phyloP scores from a whole-genome alignment of 2,888 invertebrate genomes.

The Philopedon plagiatum region DNA sequence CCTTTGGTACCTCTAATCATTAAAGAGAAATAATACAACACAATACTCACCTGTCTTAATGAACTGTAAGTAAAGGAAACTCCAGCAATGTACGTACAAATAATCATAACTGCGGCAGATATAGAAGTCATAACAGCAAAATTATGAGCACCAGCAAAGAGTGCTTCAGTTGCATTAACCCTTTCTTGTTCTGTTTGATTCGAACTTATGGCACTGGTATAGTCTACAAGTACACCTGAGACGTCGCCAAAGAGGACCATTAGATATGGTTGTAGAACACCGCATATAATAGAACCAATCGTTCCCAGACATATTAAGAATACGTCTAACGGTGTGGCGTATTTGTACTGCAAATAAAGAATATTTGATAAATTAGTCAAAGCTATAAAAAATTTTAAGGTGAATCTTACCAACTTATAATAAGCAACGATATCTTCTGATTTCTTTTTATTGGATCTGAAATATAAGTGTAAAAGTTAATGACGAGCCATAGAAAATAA shows the following conservation, averaged over 20 bases:
- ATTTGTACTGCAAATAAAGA: conserved; percentile 74
- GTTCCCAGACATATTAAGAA: conserved; percentile 73
- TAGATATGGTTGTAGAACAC: conserved; percentile 76
- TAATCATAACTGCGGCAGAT: conserved; percentile 73
- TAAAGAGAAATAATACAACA: background rate
- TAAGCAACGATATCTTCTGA: too few relatives aligned
- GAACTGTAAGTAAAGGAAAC: conserved; percentile 79
- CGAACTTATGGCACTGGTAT: conserved; percentile 49
- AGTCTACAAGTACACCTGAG: conserved; percentile 74
- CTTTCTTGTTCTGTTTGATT: conserved; percentile 56
- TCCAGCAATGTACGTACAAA: conserved; percentile 76
- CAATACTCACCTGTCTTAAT: conserved; percentile 75
- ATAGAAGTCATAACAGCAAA: conserved; percentile 76
- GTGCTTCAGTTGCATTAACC: conserved; percentile 58
- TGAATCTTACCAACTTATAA: too few relatives aligned
- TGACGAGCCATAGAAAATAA: too few relatives aligned
- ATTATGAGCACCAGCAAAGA: conserved; percentile 69
- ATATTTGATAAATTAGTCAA: too few relatives aligned
- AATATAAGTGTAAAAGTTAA: too few relatives aligned
- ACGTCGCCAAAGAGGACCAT: conserved; percentile 77
- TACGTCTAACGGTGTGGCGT: conserved; percentile 73
- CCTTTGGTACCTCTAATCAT: too few relatives aligned
- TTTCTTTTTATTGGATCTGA: too few relatives aligned
- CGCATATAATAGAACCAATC: conserved; percentile 73
- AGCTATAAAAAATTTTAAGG: too few relatives aligned